Percentiles rank a stretch among this genome's conserved stretches.
These are phyloP conservation scores for Pipistrellus kuhlii DNA, from an alignment of 2,797 vertebrate species.

Conservation along the genomic window DNA sequence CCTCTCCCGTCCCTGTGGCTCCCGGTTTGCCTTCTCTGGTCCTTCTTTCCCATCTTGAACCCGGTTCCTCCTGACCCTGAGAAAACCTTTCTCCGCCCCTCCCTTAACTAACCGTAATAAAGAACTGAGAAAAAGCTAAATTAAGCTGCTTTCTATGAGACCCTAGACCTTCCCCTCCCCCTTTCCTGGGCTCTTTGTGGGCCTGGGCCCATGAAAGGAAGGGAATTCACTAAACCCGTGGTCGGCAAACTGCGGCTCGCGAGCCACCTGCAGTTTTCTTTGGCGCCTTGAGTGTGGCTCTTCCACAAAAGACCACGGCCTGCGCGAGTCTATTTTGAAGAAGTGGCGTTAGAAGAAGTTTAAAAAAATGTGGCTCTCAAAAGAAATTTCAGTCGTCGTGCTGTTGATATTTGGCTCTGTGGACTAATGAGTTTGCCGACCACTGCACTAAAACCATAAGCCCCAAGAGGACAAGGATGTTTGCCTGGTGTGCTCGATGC, in stretches of 20 bases:
- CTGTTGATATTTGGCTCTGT: too few relatives aligned
- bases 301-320: too few relatives aligned
- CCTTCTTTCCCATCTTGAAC: neutral
- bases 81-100: neutral
- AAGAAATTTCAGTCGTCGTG: too few relatives aligned
- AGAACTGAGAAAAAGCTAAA: conserved; percentile 42
- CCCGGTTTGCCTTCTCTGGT: neutral
- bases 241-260: too few relatives aligned
- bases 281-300: too few relatives aligned
- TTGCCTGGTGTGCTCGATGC: neutral
- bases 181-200: neutral
- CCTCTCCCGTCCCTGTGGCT: neutral
- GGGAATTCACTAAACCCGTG: neutral
- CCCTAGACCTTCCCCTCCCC: neutral
- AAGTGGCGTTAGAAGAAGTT: too few relatives aligned
- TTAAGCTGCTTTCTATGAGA: conserved; percentile 15
- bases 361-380: too few relatives aligned
- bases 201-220: neutral
- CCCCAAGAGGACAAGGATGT: neutral
- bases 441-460: neutral
- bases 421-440: too few relatives aligned
- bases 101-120: neutral
- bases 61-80: too few relatives aligned
- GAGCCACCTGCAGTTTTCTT: too few relatives aligned
- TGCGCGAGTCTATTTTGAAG: too few relatives aligned